phyloP scores from a whole-genome alignment of 2,797 vertebrate species.

The Sus cebifrons region DNA sequence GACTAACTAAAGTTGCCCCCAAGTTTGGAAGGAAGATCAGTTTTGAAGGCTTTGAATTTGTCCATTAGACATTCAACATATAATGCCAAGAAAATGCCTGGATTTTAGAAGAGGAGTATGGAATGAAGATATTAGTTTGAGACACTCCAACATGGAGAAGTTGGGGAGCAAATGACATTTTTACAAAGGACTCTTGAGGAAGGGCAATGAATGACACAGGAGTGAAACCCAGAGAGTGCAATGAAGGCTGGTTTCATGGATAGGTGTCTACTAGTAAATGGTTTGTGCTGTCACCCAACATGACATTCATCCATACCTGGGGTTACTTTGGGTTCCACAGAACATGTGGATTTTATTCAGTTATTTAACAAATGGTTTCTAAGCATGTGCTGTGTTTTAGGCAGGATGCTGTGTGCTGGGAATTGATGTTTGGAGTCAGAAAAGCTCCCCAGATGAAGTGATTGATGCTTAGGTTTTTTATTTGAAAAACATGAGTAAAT shows the following conservation, averaged over 20 bases:
- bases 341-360: background rate
- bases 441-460: background rate
- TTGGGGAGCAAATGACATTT: background rate
- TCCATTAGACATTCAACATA: background rate
- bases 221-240: background rate
- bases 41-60: constrained; percentile 6
- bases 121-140: background rate
- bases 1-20: background rate
- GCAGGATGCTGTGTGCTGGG: background rate
- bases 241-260: background rate
- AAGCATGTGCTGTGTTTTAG: background rate
- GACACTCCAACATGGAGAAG: background rate
- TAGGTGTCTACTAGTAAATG: background rate
- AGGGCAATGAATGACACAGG: background rate
- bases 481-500: background rate
- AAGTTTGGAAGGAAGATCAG: constrained; percentile 8
- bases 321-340: background rate
- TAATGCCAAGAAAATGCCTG: background rate
- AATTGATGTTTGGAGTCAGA: background rate
- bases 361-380: background rate
- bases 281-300: background rate
- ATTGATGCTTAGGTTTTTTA: background rate
- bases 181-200: background rate
- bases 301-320: background rate
- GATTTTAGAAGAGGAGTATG: background rate